Base-by-base conservation (phyloP, 1,140 invertebrate species). In the Zaprionus taronus region DNA sequence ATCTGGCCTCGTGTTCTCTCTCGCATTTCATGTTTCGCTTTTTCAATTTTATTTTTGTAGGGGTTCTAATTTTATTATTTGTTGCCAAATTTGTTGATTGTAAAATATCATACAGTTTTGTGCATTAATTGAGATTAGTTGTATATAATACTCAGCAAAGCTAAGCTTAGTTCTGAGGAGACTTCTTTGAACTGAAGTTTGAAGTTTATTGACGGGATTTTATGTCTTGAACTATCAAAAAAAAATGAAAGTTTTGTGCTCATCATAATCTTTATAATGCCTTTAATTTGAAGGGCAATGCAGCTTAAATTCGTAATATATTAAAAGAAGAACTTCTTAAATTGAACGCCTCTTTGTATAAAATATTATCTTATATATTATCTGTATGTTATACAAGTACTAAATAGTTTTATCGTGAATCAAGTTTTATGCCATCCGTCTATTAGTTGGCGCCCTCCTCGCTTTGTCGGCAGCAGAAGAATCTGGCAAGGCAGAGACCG, bases 401-500 rank as follows among this genome's bases (percentile, higher is more conserved):
- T 22, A 24, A 51, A 51, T 51, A 51, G 20, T 24, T 51, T 47
- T 47, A 47, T 47, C 41, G 15, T 53, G 11, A 7, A 22, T 12
- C 9, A 17, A 22, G 9, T 53, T 34, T 28, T 36, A 26, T 53
- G 9, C 49, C 31, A 6, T 64, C 31, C 31, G 53, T 31, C 17
- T 31, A 47, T 49, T 49, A 34, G 44, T 49, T 60, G 65, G 65
- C 65, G 65, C 65, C 65, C 44, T 57, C 14, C 2, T 44, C 20
- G 15, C 22, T 28, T 51, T 24, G 28, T 55, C 49, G 36, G 15
- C n/a, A 57, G n/a, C 61, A 12, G 11, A 26, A 44, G 24, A 61
- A 22, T 24, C 47, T 26, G 49, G 12, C 14, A 15, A 36, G 38
- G 26, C 22, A 55, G 17, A 64, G n/a, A 36, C 20, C 12, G 31